These are phyloP conservation scores for Drosophila yooni DNA, from an alignment of 2,888 invertebrate species.

Conservation along the genomic window DNA sequence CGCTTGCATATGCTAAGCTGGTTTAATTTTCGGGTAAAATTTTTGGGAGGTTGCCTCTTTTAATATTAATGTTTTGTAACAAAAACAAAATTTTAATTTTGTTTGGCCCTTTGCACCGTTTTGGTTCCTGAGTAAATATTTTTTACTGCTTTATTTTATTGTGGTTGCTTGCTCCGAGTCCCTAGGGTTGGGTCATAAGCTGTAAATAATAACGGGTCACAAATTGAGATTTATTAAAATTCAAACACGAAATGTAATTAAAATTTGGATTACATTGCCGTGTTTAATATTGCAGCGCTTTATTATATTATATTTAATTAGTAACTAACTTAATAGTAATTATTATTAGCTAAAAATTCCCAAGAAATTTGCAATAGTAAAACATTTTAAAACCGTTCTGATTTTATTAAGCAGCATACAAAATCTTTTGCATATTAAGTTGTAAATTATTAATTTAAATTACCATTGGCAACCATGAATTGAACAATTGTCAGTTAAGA, in stretches of 20 bases:
- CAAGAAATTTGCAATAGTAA: neutral
- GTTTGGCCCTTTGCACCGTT: slow-evolving; percentile 11
- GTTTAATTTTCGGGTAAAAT: slow-evolving; percentile 21
- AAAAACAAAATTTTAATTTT: slow-evolving; percentile 37
- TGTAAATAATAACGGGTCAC: slow-evolving; percentile 20
- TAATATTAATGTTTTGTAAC: slow-evolving; percentile 17
- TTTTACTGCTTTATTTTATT: slow-evolving; percentile 31
- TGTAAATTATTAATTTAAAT: neutral
- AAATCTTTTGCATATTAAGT: neutral
- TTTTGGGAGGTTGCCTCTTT: slow-evolving; percentile 17
- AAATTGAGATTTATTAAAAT: slow-evolving; percentile 26
- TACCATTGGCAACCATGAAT: too few relatives aligned
- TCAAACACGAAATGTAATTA: slow-evolving; percentile 31
- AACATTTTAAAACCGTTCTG: neutral
- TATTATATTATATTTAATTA: neutral
- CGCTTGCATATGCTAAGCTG: slow-evolving; percentile 43
- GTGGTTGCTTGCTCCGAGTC: slow-evolving; percentile 12
- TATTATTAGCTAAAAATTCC: neutral
- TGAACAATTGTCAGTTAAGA: neutral
- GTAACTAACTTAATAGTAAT: neutral
- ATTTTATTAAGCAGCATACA: neutral
- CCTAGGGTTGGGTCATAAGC: neutral
- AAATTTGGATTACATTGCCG: slow-evolving; percentile 5
- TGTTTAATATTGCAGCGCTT: neutral
- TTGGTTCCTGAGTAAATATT: slow-evolving; percentile 14